Percentiles rank a stretch among this genome's conserved stretches.
Conservation (phyloP, 92 coral and sea anemone genomes). For the Anthopleura xanthogrammica region DNA sequence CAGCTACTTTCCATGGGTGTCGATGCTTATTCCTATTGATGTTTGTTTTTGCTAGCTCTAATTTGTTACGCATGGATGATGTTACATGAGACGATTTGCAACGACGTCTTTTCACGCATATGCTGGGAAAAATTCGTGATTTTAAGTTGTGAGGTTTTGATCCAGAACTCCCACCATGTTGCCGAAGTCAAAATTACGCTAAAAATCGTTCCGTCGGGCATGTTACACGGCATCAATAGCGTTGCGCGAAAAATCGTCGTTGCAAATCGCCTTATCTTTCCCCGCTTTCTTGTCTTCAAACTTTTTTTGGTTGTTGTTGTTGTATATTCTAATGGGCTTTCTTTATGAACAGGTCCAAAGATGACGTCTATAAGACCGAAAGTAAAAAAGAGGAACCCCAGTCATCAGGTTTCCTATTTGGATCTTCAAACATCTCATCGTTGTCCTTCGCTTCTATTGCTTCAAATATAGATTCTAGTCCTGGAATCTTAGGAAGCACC, state of each 20-base stretch:
- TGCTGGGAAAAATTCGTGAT: no score
- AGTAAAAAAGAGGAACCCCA: constrained; percentile 1
- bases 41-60: no score
- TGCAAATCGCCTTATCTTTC: not conserved
- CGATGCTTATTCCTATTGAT: not conserved
- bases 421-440: constrained; percentile 66
- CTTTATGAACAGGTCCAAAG: not conserved
- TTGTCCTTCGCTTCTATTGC: constrained; percentile 72
- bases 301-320: not conserved
- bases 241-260: no score
- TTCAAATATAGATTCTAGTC: constrained; percentile 22
- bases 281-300: not conserved
- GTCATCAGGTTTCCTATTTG: constrained; percentile 66
- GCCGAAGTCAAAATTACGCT: no score
- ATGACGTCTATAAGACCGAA: not conserved
- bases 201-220: no score
- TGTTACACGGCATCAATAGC: no score
- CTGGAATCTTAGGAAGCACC: not conserved
- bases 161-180: no score
- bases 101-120: no score
- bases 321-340: not conserved
- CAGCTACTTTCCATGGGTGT: no score
- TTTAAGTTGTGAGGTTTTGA: no score
- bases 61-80: no score
- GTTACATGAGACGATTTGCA: no score